Evolutionary conservation across 2,113 vertebrate genomes (phyloP).

Genomic region (Pelvicachromis taeniatus): DNA sequence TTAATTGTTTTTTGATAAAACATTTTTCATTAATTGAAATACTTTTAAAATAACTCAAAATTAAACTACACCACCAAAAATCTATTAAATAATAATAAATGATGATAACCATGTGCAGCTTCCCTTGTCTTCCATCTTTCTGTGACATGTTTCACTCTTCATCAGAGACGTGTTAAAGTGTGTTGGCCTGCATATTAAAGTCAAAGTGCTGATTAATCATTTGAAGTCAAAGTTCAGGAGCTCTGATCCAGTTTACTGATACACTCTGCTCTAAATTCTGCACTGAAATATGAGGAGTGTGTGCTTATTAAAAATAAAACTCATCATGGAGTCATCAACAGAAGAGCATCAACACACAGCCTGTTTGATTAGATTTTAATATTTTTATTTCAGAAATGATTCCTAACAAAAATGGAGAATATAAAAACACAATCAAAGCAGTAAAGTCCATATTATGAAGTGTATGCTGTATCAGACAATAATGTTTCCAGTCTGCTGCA

Average conservation of each 20-base stretch:
- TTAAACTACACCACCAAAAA: no score
- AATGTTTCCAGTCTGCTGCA: background rate
- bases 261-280: no score
- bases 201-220: no score
- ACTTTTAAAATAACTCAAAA: no score
- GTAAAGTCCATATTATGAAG: background rate
- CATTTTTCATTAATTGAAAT: no score
- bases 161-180: no score
- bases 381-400: background rate
- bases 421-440: background rate
- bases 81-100: no score
- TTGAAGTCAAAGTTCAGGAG: background rate
- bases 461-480: background rate
- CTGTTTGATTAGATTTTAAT: background rate
- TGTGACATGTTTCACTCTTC: no score
- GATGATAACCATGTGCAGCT: no score
- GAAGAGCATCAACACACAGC: fast-evolving
- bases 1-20: no score
- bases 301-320: background rate
- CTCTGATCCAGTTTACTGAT: fast-evolving
- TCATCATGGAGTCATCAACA: background rate
- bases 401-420: background rate
- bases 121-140: no score
- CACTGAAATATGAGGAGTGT: no score
- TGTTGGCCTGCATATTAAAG: background rate